Base-by-base conservation (phyloP, 2,113 vertebrate species). In the Mystacornis crossleyi region DNA sequence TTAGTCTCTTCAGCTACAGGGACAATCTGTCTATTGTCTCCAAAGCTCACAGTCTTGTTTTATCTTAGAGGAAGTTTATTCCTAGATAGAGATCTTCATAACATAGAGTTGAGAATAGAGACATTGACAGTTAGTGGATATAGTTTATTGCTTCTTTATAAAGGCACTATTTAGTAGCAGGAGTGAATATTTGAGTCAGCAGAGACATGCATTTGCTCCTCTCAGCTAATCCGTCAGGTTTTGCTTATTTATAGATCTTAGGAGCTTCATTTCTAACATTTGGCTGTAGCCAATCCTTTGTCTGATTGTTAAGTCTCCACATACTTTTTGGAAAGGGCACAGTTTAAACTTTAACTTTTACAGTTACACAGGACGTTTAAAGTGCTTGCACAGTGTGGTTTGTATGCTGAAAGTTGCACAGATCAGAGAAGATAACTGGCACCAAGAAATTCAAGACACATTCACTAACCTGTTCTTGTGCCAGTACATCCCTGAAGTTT, bases 11-110 rank as follows among this genome's bases (percentile, higher is more conserved):
- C 82, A 97, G 85, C 86, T 92, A 87, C 47, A 25, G 33, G 80
- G 93, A 99, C 98, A 99, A 97, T 98, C 93, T 98, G 82, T 62
- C 98, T 98, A 98, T 99, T 99, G 99, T 99, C 90, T 96, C 96
- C 70, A 53, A 75, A 89, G 38, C 86, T 94, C 18, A 2, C 69
- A 87, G 94, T 82, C 69, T 66, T 96, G 87, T 92, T 98, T 98
- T 97, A 97, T 97, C 97, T 98, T 79, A 89, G 72, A 98, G 97
- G 97, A 98, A 98, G 98, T 98, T 98, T 97, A 97, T 98, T 97
- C 95, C 96, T 97, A 98, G 98, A 98, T 98, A 97, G 92, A 28
- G 89, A 98, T 98, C 98, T 98, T 95, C 97, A 69, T 95, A 97
- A 96, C 91, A 95, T 2, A 38, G 84, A 92, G 72, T 61, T 12